phyloP scores from a whole-genome alignment of 2,797 vertebrate species.

The Oryzias sinensis region DNA sequence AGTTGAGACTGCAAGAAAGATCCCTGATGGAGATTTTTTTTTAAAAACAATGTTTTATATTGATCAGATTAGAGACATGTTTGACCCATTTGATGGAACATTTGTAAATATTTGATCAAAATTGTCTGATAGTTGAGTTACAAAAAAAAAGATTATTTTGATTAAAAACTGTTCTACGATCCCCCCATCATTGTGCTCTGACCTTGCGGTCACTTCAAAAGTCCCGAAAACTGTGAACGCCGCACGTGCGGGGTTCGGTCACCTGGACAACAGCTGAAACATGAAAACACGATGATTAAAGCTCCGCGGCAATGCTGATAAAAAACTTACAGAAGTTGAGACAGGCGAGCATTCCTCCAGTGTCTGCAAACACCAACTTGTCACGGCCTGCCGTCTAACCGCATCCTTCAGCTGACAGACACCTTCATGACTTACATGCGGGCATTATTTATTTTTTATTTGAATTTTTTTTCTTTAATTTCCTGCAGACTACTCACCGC shows the following conservation, averaged over 20 bases:
- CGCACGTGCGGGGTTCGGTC: not conserved
- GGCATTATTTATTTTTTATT: not conserved
- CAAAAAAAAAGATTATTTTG: too few species aligned
- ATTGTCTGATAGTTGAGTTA: too few species aligned
- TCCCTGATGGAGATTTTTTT: too few species aligned
- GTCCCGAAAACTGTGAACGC: constrained; percentile 18
- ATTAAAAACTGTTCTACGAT: too few species aligned
- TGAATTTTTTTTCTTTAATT: not conserved
- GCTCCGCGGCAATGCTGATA: not conserved
- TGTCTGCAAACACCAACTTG: constrained; percentile 51
- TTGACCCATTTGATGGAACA: too few species aligned
- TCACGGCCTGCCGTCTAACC: constrained; percentile 29
- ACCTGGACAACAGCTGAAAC: too few species aligned
- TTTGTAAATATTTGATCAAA: too few species aligned
- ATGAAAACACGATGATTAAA: too few species aligned
- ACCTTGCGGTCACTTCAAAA: constrained; percentile 24
- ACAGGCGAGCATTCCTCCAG: not conserved
- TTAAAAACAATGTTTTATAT: too few species aligned
- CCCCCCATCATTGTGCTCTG: too few species aligned
- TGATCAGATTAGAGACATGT: too few species aligned
- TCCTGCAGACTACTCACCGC: constrained; percentile 62
- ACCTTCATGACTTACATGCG: constrained; percentile 15
- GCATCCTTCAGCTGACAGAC: constrained; percentile 8
- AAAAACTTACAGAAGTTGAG: constrained; percentile 61
- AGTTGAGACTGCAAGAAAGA: too few species aligned